Base-by-base conservation (phyloP, 2,113 vertebrate species). In the Helogale parvula region DNA sequence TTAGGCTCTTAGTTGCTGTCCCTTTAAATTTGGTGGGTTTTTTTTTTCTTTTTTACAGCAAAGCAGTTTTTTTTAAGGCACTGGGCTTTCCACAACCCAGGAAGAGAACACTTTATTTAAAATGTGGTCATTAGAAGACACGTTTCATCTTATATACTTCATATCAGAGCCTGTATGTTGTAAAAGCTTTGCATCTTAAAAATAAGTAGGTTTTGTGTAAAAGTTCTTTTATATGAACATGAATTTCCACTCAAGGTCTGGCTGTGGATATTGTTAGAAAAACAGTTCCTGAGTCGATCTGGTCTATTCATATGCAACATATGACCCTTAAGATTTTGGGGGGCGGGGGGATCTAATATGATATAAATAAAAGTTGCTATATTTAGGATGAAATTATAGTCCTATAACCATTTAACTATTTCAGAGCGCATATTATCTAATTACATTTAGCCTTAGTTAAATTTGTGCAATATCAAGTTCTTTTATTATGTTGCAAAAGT, bases 71-170 rank as follows among this genome's bases (percentile, higher is more conserved):
- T 97, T 98, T 97, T 4, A 97, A 95, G 94, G 72, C 38, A 94
- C 81, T 97, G 95, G 97, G 95, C 77, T 97, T 97, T 97, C 60
- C 29, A 90, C 47, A 72, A 66, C 92, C 98, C 97, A 98, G 85
- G 52, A 95, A 97, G 96, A 96, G 38, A 94, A 84, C 15, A 80
- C 92, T 91, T 98, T 93, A 87, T 63, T 66, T 65, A 92, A 98
- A 90, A 94, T 97, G 0, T 21, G 9, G 96, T 96, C 63, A 93
- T 97, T 98, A 93, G 91, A 98, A 98, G 95, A 97, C 97, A 97
- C 98, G 65, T 83, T 77, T 98, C 96, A 96, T 98, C 91, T 98
- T 97, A 81, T 71, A 83, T 97, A 98, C 57, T 95, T 84, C 79
- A 77, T 85, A 38, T 97, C 76, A 90, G 69, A 27, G 94, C 83